These are phyloP conservation scores for Lumbricus terrestris DNA, from an alignment of 2,888 invertebrate species.

Conservation along the genomic window DNA sequence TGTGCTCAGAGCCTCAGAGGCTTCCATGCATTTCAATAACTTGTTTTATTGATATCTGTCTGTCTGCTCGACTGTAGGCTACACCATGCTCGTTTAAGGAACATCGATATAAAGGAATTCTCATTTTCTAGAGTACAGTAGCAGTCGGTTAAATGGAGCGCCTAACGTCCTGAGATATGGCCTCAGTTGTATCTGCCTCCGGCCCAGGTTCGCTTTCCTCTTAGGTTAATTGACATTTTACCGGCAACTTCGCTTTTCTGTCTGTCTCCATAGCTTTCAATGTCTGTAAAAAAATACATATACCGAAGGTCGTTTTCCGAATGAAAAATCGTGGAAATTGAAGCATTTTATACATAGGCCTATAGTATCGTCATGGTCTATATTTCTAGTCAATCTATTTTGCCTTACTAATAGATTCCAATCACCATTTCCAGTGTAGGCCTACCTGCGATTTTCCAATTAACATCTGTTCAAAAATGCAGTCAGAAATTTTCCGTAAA, in stretches of 20 bases:
- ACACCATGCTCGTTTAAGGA: not conserved
- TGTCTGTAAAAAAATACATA: not conserved
- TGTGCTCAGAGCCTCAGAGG: not conserved
- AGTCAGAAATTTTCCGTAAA: too few species aligned
- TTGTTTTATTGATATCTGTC: not conserved
- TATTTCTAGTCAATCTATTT: not conserved
- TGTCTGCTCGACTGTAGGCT: not conserved
- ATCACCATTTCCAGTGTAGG: too few species aligned
- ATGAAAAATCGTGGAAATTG: not conserved
- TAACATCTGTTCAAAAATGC: not conserved
- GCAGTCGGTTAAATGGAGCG: not conserved
- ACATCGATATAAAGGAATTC: not conserved
- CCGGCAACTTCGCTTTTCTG: not conserved
- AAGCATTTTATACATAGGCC: too few species aligned
- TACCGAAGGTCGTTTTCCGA: not conserved
- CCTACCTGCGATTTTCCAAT: too few species aligned
- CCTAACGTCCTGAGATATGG: not conserved
- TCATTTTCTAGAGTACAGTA: not conserved
- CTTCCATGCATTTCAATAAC: not conserved
- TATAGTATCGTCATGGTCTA: too few species aligned
- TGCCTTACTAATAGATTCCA: not conserved
- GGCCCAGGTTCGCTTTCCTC: not conserved
- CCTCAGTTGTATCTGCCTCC: not conserved
- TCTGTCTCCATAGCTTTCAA: not conserved
- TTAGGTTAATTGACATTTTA: constrained; percentile 3